These are phyloP conservation scores for Toxonevra muliebris DNA, from an alignment of 2,888 invertebrate species.

Conservation along the genomic window DNA sequence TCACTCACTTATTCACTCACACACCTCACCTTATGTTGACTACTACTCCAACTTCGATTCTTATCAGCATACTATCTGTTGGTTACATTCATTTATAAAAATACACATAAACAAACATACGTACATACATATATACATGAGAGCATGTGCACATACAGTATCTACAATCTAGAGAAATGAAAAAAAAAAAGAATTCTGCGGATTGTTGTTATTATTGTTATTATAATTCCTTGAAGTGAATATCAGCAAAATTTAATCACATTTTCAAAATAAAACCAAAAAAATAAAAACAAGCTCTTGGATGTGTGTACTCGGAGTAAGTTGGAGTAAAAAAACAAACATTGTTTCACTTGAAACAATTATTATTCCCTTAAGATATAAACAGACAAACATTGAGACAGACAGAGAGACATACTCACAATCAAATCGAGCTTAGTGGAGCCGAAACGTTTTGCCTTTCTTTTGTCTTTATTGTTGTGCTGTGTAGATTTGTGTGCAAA, in stretches of 20 bases:
- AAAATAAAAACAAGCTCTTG: slow-evolving; percentile 9
- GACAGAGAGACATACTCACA: slow-evolving; percentile 11
- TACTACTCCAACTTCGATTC: slow-evolving; percentile 44
- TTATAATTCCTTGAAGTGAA: slow-evolving; percentile 64
- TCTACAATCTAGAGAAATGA: slow-evolving; percentile 56
- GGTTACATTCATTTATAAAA: slow-evolving; percentile 61
- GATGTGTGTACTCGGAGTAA: background rate
- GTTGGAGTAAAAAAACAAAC: slow-evolving; percentile 33
- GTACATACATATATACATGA: slow-evolving; percentile 29
- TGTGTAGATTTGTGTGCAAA: too few relatives aligned
- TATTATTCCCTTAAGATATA: slow-evolving; percentile 45
- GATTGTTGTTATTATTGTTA: slow-evolving; percentile 64
- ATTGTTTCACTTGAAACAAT: slow-evolving; percentile 56
- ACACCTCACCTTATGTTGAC: slow-evolving; percentile 1
- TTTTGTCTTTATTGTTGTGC: slow-evolving; percentile 16
- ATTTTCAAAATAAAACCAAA: slow-evolving; percentile 38
- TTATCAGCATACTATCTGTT: slow-evolving; percentile 60
- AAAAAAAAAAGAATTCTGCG: slow-evolving; percentile 59
- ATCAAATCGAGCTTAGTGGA: slow-evolving; percentile 5
- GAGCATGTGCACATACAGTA: slow-evolving; percentile 41
- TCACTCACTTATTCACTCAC: background rate
- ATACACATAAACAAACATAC: slow-evolving; percentile 33
- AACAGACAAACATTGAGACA: slow-evolving; percentile 25
- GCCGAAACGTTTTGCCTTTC: slow-evolving; percentile 1
- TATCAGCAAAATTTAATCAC: slow-evolving; percentile 63